Evolutionary conservation across 2,888 invertebrate species (phyloP), one percentile per base, ranked within the genome.

Genomic region (Psylliodes chrysocephalus): DNA sequence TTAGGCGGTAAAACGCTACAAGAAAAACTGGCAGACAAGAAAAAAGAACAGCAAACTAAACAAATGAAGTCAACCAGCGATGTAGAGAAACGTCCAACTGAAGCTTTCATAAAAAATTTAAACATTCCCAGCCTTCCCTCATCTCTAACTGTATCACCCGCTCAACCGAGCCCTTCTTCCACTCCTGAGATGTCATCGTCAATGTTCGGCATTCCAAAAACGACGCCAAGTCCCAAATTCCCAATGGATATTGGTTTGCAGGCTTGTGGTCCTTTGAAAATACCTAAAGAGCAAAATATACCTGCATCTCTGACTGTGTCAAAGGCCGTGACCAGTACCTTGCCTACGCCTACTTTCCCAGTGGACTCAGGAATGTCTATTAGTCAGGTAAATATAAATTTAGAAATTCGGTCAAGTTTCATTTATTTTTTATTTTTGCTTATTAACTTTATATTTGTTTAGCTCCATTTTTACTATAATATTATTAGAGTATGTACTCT

Each of bases 1-100:
- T 3, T 35, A 67, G 67, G 86, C 71, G 86, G 86, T 0, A 90
- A 90, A 81, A 90, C 90, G 0, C 77, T 90, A 60, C 90, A 90
- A 74, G 89, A 90, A 76, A 90, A 89, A 78, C 78, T 90, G 59
- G 90, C 89, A 0, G 90, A 90, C 68, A 84, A 87, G 63, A 87
- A 89, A 67, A 89, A 90, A 74, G 82, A 82, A 63, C 71, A 75
- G 28, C 59, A 60, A 17, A 53, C 4, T 15, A 52, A 61, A 25
- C 63, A 65, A 53, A 59, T 67, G 63, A 62, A 66, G 63, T 55
- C 46, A 60, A 65, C 67, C 18, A 69, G 73, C 42, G 74, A 76
- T 42, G 68, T 70, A 1, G 73, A 76, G 22, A 70, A 74, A 28
- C 71, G 70, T 12, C 14, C 68, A 40, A 46, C 73, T 3, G 64